These are phyloP conservation scores for Tangachromis dhanisi DNA, from an alignment of 2,113 vertebrate species.

Conservation along the genomic window DNA sequence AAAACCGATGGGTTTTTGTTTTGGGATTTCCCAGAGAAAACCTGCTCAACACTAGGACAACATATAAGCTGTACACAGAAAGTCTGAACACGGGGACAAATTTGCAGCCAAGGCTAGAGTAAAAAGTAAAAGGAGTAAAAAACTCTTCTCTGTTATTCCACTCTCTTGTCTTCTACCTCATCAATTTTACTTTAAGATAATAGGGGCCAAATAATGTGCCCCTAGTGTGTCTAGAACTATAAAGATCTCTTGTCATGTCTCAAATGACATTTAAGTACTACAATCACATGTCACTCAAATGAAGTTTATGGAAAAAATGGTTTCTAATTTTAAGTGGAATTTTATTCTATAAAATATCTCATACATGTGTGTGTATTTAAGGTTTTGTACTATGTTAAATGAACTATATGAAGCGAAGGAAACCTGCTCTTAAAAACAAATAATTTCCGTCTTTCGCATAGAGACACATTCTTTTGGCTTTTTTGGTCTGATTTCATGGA, in stretches of 20 bases:
- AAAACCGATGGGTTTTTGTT: neutral
- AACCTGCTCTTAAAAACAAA: constrained; percentile 4
- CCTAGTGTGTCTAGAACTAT: neutral
- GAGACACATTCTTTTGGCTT: constrained; percentile 43
- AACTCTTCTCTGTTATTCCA: neutral
- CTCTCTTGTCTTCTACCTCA: neutral
- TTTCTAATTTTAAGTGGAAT: neutral
- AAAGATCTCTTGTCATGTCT: neutral
- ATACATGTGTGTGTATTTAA: neutral
- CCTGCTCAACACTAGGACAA: neutral
- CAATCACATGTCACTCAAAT: neutral
- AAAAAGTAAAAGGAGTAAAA: neutral
- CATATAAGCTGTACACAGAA: neutral
- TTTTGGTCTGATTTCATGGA: constrained; percentile 64
- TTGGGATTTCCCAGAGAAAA: neutral
- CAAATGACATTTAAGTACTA: neutral
- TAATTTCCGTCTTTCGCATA: constrained; percentile 34
- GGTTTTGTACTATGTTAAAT: neutral
- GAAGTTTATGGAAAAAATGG: neutral
- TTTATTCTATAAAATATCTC: neutral
- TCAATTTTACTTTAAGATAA: neutral
- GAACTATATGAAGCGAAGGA: constrained; percentile 12
- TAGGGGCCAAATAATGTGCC: neutral
- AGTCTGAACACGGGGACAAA: neutral
- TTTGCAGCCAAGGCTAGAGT: neutral